A percentile compares a stretch with the other conserved stretches of the same genome.
These are phyloP conservation scores for Tupaia tana DNA, from an alignment of 2,113 vertebrate species.

Conservation along the genomic window DNA sequence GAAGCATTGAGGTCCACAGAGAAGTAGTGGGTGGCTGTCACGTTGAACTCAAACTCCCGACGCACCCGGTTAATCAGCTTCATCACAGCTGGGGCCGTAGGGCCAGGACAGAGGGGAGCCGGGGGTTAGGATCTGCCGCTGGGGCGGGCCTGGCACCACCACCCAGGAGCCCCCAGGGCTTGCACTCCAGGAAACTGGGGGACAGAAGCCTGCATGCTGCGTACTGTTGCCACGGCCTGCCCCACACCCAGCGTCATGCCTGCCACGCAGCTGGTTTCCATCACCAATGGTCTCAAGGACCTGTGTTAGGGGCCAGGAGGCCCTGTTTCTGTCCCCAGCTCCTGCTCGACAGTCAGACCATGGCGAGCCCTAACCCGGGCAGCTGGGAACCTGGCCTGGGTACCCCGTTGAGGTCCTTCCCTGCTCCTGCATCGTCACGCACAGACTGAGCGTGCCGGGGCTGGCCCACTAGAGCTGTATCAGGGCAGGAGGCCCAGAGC, in stretches of 20 bases:
- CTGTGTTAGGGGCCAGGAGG: accelerated
- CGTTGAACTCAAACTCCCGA: constrained; percentile 93
- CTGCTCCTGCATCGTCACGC: neutral
- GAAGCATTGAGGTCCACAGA: constrained; percentile 87
- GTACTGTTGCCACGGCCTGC: accelerated
- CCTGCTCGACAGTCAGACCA: neutral
- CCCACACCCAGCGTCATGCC: neutral
- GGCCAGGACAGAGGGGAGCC: accelerated
- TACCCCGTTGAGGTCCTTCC: neutral
- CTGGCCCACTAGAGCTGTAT: neutral
- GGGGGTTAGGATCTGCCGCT: accelerated
- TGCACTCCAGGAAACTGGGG: neutral
- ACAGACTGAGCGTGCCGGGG: neutral
- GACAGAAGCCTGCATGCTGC: neutral
- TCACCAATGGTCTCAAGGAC: neutral
- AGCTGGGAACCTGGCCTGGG: neutral
- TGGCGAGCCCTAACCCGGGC: neutral
- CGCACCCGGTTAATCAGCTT: constrained; percentile 85
- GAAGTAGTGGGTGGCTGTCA: constrained; percentile 85
- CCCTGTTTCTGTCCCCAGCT: neutral
- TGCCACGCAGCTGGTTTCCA: neutral
- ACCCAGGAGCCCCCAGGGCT: neutral
- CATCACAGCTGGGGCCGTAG: constrained; percentile 83
- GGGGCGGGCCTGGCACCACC: too few species aligned
- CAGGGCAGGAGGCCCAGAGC: neutral